Base-by-base conservation (phyloP, 2,888 invertebrate genomes). In the Eudasyphora cyanicolor region DNA sequence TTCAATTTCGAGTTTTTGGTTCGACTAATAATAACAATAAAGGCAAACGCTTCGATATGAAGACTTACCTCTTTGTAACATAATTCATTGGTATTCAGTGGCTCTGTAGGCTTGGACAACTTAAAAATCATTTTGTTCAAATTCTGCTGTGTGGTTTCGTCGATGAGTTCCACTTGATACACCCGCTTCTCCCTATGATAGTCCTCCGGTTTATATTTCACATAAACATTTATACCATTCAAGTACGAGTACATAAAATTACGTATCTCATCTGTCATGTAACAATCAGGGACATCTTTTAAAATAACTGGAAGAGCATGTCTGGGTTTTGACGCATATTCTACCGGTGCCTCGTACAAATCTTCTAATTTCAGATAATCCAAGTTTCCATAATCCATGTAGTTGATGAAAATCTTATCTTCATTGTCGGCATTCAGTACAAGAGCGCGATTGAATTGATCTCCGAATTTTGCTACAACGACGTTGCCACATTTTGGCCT, bases 371-470 rank as follows among this genome's bases (percentile, higher is more conserved):
- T 77, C 49, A 88, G 87, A 1, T 85, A 27, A 77, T 91, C 91
- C 17, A 89, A 82, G 82, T 89, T 92, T 0, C 92, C 92, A 76
- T 88, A 91, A 76, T 92, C 92, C 10, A 91, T 86, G 54, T 89
- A 89, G 14, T 90, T 87, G 12, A 92, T 79, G 51, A 86, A 86
- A 12, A 92, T 90, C 24, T 83, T 80, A 1, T 87, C 82, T 1
- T 86, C 76, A 74, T 89, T 83, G 0, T 88, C 87, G 0, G 85
- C 80, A 80, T 88, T 88, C 0, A 92, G 76, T 0, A 92, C 88
- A 83, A 91, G 85, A 17, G 90, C 91, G 0, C 92, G 89, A 57
- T 88, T 87, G 29, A 82, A 88, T 75, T 88, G 87, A 1, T 84
- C 64, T 19, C 88, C 82, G 24, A 88, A 88, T 69, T 89, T 87